A percentile compares a stretch with the other conserved stretches of the same genome.
These are phyloP conservation scores for Enteromius mattozi DNA, from an alignment of 2,797 vertebrate genomes.

Conservation along the genomic window DNA sequence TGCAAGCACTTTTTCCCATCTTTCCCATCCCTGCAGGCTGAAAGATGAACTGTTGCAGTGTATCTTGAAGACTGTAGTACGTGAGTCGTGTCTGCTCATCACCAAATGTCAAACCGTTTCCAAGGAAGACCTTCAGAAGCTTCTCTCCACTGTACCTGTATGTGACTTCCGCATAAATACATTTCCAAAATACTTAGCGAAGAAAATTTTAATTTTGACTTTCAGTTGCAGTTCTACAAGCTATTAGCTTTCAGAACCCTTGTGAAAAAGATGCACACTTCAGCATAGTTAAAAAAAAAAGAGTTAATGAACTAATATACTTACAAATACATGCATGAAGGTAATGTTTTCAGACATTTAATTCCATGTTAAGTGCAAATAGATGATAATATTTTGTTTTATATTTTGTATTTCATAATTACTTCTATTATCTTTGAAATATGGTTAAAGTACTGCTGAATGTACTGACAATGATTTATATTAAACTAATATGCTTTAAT, in stretches of 20 bases:
- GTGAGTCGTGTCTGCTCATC: slow-evolving; percentile 97
- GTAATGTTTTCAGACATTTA: neutral
- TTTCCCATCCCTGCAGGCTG: slow-evolving; percentile 78
- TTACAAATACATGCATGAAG: neutral
- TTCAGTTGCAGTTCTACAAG: neutral
- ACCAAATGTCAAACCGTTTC: slow-evolving; percentile 99
- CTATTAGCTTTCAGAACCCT: neutral
- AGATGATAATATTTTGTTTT: no score
- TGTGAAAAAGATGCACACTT: neutral
- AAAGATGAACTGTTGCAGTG: slow-evolving; percentile 97
- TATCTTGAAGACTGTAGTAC: slow-evolving; percentile 97
- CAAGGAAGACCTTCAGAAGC: slow-evolving; percentile 97
- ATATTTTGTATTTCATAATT: no score
- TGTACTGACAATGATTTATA: neutral
- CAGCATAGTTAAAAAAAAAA: neutral
- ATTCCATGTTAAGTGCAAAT: neutral
- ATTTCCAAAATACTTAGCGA: neutral
- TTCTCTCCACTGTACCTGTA: slow-evolving; percentile 98
- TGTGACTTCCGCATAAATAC: slow-evolving; percentile 65
- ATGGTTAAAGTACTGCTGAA: neutral
- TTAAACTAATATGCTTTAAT: neutral
- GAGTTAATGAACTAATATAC: neutral
- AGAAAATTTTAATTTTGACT: neutral
- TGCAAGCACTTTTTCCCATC: neutral
- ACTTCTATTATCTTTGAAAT: no score